Base-by-base conservation (phyloP, 1,140 invertebrate species). In the Cardiocondyla obscurior region DNA sequence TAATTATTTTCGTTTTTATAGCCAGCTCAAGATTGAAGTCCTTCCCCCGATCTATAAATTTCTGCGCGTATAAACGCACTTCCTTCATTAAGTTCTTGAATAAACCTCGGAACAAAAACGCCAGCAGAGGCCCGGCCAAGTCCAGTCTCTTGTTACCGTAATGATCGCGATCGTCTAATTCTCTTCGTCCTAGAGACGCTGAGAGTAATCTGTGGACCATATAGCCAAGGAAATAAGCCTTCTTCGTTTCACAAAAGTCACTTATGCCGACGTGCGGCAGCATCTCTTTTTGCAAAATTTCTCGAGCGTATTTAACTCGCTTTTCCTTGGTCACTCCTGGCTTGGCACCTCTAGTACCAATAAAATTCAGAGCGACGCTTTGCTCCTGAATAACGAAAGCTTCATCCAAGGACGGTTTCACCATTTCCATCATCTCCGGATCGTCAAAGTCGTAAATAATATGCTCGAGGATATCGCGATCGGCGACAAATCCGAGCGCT, bases 391-490 rank as follows among this genome's bases (percentile, higher is more conserved):
- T 99, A 0, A 99, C 99, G 94, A 99, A 99, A 58, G 99, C 99
- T 95, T 99, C 99, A 94, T 99, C 99, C 57, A 99, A 94, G 0
- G 98, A 99, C 4, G 99, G 99, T 94, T 99, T 99, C 0, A 98
- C 98, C 98, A 99, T 99, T 96, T 99, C 99, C 98, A 99, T 99
- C 98, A 99, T 99, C 95, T 99, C 99, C 30, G 98, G 98, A 94
- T 99, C 99, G 94, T 99, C 98, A 95, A 99, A 99, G 90, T 99
- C 99, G 93, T 99, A 99, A 89, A 99, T 99, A 73, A 99, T 99
- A 90, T 99, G 99, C 92, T 99, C 99, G 7, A 99, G 94, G 90
- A 99, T 99, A 94, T 99, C 99, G 90, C 99, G 95, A 94, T 99
- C 99, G 28, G 99, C 99, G 46, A 99, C 99, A 95, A 99, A 99